Conservation (phyloP, 2,888 invertebrate species). For the Nomada ruficornis region DNA sequence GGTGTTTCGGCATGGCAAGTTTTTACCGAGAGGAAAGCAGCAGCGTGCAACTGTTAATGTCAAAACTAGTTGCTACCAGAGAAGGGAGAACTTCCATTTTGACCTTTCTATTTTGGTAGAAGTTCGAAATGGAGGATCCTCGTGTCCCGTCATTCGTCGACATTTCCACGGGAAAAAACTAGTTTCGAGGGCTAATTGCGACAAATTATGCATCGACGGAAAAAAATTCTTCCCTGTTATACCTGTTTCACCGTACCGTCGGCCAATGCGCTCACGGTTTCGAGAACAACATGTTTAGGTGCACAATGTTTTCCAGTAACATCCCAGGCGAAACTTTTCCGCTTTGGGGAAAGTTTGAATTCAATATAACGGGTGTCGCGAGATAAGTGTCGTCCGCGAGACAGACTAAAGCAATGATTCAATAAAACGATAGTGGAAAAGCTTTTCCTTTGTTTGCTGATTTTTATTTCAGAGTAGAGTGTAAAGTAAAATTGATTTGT, state of each 20-base stretch:
- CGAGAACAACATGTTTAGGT: constrained; percentile 28
- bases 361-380: constrained; percentile 14
- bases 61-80: constrained; percentile 28
- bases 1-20: constrained; percentile 6
- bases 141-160: not conserved
- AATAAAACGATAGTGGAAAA: not conserved
- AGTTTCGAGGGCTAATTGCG: constrained; percentile 2
- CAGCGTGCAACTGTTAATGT: constrained; percentile 30
- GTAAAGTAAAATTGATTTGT: not conserved
- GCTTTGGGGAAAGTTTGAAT: constrained; percentile 19
- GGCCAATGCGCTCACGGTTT: constrained; percentile 8
- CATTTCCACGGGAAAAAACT: constrained; percentile 11
- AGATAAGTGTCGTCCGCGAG: constrained; percentile 8
- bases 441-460: not conserved
- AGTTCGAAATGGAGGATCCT: constrained; percentile 13
- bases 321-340: constrained; percentile 16
- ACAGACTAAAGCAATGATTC: constrained; percentile 1
- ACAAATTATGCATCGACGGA: constrained; percentile 8
- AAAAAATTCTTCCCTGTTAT: not conserved
- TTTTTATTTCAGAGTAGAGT: not conserved
- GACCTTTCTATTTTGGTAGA: constrained; percentile 21
- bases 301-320: constrained; percentile 8
- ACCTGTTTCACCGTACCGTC: not conserved
- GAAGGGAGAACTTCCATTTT: not conserved
- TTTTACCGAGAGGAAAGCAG: constrained; percentile 6